Evolutionary conservation across 2,113 vertebrate genomes (phyloP), one percentile per base, ranked within the genome.

Genomic region (Bufo bufo): DNA sequence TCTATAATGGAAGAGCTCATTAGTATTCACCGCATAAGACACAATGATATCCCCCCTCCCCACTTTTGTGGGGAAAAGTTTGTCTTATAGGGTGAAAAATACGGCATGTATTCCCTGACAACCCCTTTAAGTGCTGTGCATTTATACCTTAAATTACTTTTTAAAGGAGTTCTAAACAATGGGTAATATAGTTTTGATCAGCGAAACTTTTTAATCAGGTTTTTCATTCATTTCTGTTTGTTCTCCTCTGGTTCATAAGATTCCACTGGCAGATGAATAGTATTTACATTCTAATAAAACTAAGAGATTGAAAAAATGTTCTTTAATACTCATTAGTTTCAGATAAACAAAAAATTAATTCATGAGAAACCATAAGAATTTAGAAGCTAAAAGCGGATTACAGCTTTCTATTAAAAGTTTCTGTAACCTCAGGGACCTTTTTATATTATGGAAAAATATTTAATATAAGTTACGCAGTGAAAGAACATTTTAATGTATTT

Each of bases 221-320:
- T 81, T 86, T 65, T 11, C 20, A 63, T 79, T 86, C 54, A 54
- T 49, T 78, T 79, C 20, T 81, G 50, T 71, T 72, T 80, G 23
- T 72, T 82, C 66, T 82, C 16, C 45, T 79, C 65, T 71, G 65
- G 43, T 87, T 82, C 50, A 81, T 81, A 69, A 69, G 52, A 80
- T 72, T 87, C 47, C 59, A 56, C 19, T 23, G 79, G 52, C 77
- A 59, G 16, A 81, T 72, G 33, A 80, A 81, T 87, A 52, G 33
- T 81, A 65, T 87, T 87, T 87, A 74, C 19, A 79, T 81, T 87
- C 59, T 81, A 87, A 87, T 87, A 87, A 72, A 87, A 71, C 50
- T 58, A 47, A 47, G 52, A 81, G 65, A 72, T 87, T 80, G 65
- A 69, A 87, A 81, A 81, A 69, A 19, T 71, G 77, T 54, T 81